Evolutionary conservation across 2,888 invertebrate genomes (phyloP), one percentile per base, ranked within the genome.

Genomic region (Prosopocoilus inquinatus): DNA sequence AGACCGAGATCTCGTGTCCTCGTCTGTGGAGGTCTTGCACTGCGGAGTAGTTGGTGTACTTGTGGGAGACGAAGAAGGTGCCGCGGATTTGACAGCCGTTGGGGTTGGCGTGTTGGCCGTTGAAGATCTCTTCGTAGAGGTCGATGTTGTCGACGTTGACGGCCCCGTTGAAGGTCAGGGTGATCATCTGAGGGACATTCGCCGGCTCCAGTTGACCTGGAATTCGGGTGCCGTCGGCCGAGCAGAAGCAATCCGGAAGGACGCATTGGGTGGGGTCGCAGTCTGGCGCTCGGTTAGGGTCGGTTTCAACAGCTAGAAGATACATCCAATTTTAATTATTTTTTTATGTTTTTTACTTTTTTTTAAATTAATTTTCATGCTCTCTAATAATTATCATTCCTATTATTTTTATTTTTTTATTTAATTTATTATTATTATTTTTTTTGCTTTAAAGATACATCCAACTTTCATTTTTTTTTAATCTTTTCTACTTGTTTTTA

Each of bases 81-180:
- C 92, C 93, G 67, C 91, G 87, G 73, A 94, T 88, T 72, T 89
- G 87, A 74, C 94, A 94, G 51, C 93, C 91, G 74, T 94, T 94
- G 44, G 94, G 94, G 73, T 94, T 94, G 71, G 87, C 85, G 20
- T 90, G 84, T 68, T 88, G 85, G 9, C 91, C 91, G 70, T 90
- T 91, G 81, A 94, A 94, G 62, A 94, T 83, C 68, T 94, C 93
- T 53, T 93, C 91, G 77, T 94, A 95, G 58, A 95, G 80, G 68
- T 94, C 94, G 70, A 94, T 91, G 77, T 95, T 95, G 79, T 94
- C 93, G 38, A 94, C 88, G 75, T 94, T 95, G 48, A 94, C 87
- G 59, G 94, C 94, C 48, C 94, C 94, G 76, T 94, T 94, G 79
- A 95, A 94, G 9, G 92, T 91, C 67, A 94, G 87, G 13, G 93